Evolutionary conservation across 2,888 invertebrate species (phyloP).

Genomic region (Pediacus dermestoides): DNA sequence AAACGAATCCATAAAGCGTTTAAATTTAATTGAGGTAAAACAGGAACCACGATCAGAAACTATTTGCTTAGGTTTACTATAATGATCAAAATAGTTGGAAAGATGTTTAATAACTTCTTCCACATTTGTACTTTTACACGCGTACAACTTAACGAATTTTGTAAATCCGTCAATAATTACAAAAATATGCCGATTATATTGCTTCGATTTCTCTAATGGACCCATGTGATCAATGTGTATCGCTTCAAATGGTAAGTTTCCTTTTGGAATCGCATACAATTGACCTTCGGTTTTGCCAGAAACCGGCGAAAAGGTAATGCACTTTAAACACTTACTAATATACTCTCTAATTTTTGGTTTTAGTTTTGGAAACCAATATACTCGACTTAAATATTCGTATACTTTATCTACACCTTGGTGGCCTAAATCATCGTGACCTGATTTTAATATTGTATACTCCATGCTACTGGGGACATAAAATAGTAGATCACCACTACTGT

Average conservation of each 20-base stretch:
- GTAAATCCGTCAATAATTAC: constrained; percentile 7
- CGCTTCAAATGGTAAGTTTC: constrained; percentile 7
- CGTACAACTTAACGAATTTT: constrained; percentile 5
- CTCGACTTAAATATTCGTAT: neutral
- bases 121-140: constrained; percentile 1
- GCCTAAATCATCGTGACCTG: constrained; percentile 15
- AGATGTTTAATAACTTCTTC: constrained; percentile 8
- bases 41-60: constrained; percentile 23
- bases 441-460: constrained; percentile 15
- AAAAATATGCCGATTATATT: constrained; percentile 2
- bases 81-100: constrained; percentile 9
- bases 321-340: constrained; percentile 5
- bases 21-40: constrained; percentile 19
- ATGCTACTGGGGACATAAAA: constrained; percentile 28
- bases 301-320: constrained; percentile 3
- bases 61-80: constrained; percentile 17
- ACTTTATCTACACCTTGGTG: constrained; percentile 12
- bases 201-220: neutral
- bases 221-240: constrained; percentile 7
- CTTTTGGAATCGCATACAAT: constrained; percentile 6
- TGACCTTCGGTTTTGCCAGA: constrained; percentile 5
- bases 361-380: constrained; percentile 8
- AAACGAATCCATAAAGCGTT: constrained; percentile 15
- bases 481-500: constrained; percentile 9
- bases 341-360: neutral